phyloP scores from a whole-genome alignment of 2,797 vertebrate genomes.

The Amniataba percoides region DNA sequence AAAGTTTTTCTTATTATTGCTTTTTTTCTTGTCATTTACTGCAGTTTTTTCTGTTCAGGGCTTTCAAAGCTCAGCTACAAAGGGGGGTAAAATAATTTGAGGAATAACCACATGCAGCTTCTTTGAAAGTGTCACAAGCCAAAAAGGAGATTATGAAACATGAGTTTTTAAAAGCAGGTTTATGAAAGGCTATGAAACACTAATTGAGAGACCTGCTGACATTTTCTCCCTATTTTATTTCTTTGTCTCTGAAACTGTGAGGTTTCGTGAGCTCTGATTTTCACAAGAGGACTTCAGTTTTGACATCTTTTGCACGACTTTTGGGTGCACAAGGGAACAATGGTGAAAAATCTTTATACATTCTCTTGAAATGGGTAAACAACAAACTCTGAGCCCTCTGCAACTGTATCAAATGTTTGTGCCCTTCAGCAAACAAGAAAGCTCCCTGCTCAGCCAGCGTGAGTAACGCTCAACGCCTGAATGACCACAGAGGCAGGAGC shows the following conservation, averaged over 20 bases:
- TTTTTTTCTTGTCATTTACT: background rate
- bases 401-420: background rate
- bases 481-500: slow-evolving; percentile 8
- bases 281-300: background rate
- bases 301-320: background rate
- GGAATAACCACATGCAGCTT: background rate
- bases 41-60: background rate
- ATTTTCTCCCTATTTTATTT: background rate
- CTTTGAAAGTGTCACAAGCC: background rate
- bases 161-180: background rate
- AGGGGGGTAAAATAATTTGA: background rate
- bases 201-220: background rate
- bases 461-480: slow-evolving; percentile 13
- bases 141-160: background rate
- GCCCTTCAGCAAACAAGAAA: slow-evolving; percentile 9
- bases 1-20: background rate
- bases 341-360: background rate
- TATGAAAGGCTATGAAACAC: background rate
- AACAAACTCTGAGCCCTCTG: background rate
- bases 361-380: background rate
- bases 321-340: background rate
- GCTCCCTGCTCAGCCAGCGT: background rate
- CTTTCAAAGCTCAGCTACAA: background rate
- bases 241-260: background rate
- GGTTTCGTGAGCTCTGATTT: background rate